Base-by-base conservation (phyloP, 2,888 invertebrate genomes). In the Stegana nigrithorax region DNA sequence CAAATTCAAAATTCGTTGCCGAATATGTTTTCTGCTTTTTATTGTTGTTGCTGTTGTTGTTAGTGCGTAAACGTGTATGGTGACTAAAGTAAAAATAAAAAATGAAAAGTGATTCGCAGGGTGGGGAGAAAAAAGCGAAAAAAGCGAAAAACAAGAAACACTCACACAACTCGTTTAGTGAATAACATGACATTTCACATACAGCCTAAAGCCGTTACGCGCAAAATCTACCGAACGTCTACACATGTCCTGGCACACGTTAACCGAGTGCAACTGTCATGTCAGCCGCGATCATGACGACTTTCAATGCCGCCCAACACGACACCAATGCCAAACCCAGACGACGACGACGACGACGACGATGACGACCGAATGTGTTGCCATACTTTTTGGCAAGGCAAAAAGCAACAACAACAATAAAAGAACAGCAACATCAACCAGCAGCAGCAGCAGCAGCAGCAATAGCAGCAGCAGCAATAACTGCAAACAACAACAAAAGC, bases 191-290 rank as follows among this genome's bases (percentile, higher is more conserved):
- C 47, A 64, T 56, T 29, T 26, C 62, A 59, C 51, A 50, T 36
- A 23, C 64, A 29, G 17, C 19, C 45, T 21, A 21, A 55, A n/a
- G n/a, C n/a, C n/a, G 23, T 14, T 60, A 25, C 51, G n/a, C 60
- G 63, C n/a, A 51, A 10, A 51, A 25, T 19, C 36, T 21, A 44
- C 42, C 14, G 39, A 59, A 60, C 14, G 39, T 39, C 5, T 59
- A 44, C 42, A 66, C 47, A 67, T 61, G 63, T 53, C 67, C 8
- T 3, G 51, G 8, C 27, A 29, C 29, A 45, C 59, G 45, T 27
- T 29, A 29, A 51, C 56, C 61, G 57, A 72, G 64, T 72, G 72
- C 71, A 71, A 69, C 71, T 72, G 72, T 71, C 71, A 71, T 62
- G 62, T 67, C 63, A 58, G 42, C 17, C 42, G 19, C 29, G 45